phyloP scores from a whole-genome alignment of 2,113 vertebrate species.

The Sylvietta virens region DNA sequence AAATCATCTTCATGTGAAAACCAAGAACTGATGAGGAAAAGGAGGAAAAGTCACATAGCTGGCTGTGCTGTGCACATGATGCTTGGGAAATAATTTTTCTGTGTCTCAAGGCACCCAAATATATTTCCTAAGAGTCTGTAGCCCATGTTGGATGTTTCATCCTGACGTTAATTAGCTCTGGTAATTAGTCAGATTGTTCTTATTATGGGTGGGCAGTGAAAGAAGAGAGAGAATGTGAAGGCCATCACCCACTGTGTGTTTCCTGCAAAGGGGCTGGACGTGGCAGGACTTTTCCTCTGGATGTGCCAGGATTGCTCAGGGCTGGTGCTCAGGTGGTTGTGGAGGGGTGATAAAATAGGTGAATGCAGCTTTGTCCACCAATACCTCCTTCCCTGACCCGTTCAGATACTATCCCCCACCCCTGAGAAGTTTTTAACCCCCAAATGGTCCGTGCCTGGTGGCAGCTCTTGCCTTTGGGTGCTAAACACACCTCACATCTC shows the following conservation, averaged over 20 bases:
- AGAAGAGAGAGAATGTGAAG: background rate
- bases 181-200: background rate
- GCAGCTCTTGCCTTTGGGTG: background rate
- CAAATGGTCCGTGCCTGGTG: background rate
- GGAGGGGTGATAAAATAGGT: background rate
- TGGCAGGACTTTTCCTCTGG: background rate
- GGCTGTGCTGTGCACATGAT: background rate
- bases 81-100: background rate
- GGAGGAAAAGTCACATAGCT: background rate
- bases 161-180: background rate
- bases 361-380: background rate
- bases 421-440: background rate
- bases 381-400: background rate
- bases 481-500: background rate
- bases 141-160: background rate
- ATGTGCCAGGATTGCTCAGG: background rate
- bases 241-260: accelerated
- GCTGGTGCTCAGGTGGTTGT: background rate
- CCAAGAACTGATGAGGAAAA: background rate
- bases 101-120: background rate
- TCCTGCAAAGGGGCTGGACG: background rate
- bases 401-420: background rate
- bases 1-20: slow-evolving; percentile 25
- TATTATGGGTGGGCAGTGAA: background rate
- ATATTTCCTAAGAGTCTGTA: background rate